Percentiles rank a stretch among this genome's conserved stretches.
Conservation (phyloP, 2,888 invertebrate species). For the Dendrolimus houi region DNA sequence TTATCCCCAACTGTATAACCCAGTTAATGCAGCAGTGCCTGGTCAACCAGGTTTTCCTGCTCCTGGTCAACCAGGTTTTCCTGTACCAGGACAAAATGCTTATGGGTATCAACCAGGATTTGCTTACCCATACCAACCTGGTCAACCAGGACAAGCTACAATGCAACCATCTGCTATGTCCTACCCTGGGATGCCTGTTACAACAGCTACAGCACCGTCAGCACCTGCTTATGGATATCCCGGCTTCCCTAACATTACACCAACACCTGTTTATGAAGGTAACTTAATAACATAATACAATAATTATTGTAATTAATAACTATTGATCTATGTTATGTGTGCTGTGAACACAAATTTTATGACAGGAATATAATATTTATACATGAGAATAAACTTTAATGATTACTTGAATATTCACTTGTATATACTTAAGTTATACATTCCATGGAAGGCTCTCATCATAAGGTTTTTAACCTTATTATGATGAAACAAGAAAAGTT, state of each 20-base stretch:
- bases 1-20: slow-evolving; percentile 49
- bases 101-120: slow-evolving; percentile 31
- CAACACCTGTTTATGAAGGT: slow-evolving; percentile 24
- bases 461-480: no score
- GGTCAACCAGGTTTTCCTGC: slow-evolving; percentile 21
- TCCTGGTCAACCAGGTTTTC: slow-evolving; percentile 21
- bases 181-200: slow-evolving; percentile 29
- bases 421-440: no score
- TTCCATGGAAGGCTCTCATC: no score
- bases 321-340: no score
- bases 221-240: slow-evolving; percentile 18
- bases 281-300: slow-evolving; percentile 7
- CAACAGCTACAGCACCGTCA: slow-evolving; percentile 20
- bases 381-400: neutral
- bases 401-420: no score
- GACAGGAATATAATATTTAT: neutral
- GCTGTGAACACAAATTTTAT: neutral
- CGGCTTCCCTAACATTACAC: slow-evolving; percentile 18
- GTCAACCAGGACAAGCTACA: slow-evolving; percentile 9
- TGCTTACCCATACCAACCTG: slow-evolving; percentile 16
- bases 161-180: slow-evolving; percentile 39
- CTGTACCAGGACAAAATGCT: slow-evolving; percentile 16
- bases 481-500: no score
- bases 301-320: no score
- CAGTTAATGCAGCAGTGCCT: slow-evolving; percentile 36